Base-by-base conservation (phyloP, 2,113 vertebrate genomes). In the Sigmodon hispidus region DNA sequence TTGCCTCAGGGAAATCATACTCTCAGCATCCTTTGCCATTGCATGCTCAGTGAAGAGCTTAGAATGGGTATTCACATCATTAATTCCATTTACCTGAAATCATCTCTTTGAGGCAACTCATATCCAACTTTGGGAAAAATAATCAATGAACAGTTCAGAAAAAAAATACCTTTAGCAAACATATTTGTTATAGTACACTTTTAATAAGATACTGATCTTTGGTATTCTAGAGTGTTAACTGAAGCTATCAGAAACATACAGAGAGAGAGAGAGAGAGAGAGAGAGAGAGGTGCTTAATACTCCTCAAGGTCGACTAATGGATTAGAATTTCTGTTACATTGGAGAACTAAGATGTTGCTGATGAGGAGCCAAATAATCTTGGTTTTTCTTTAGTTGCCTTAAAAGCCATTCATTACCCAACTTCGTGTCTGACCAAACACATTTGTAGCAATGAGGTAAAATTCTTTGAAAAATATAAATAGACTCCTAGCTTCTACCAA, bases 11-110 rank as follows among this genome's bases (percentile, higher is more conserved):
- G 45, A 22, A 93, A 45, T 11, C 65, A 89, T 50, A 69, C 87
- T 94, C 85, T 96, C 90, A 96, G 65, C 79, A 94, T 80, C 43
- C 29, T 93, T 94, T 94, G 89, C 24, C 29, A 63, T 96, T 80
- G 72, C 83, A 93, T 63, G 19, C 57, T 40, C 70, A 91, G 31
- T 83, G 73, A 92, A 73, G 61, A 77, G 31, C 43, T 83, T 24
- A 72, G 29, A 95, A 40, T 88, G 72, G 13, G 29, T n/a, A 52
- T 13, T 67, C 81, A 17, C 6, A 70, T 72, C 76, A 76, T 88
- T 76, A 92, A 75, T 90, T 84, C 55, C 26, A 77, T 93, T 94
- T 92, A 81, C 77, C 26, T 86, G 87, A 93, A 73, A 72, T 91
- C 61, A 91, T 31, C 2, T 22, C 36, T 92, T 92, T 61, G 24